Conservation (phyloP, 2,888 invertebrate species). For the Plutella xylostella region DNA sequence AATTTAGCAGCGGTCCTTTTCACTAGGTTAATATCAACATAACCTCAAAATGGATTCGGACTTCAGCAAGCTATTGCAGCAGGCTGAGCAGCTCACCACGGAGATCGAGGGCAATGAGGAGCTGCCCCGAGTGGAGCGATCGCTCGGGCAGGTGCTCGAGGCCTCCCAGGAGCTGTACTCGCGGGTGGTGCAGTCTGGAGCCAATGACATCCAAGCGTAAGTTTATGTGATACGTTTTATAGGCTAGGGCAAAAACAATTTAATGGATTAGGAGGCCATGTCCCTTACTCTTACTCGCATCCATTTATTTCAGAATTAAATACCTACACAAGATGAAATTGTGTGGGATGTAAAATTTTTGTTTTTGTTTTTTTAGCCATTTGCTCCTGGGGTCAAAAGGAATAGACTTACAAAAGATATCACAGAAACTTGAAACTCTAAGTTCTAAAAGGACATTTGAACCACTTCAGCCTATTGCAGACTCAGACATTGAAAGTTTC, state of each 20-base stretch:
- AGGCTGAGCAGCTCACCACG: slow-evolving; percentile 92
- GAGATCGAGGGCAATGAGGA: slow-evolving; percentile 90
- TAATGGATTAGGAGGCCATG: too few species aligned
- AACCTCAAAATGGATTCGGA: slow-evolving; percentile 69
- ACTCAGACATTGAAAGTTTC: slow-evolving; percentile 91
- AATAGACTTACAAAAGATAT: slow-evolving; percentile 92
- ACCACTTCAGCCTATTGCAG: slow-evolving; percentile 89
- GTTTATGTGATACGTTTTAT: slow-evolving; percentile 25
- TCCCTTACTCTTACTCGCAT: too few species aligned
- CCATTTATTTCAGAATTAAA: too few species aligned
- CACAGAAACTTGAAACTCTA: slow-evolving; percentile 89
- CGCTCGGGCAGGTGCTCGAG: slow-evolving; percentile 90
- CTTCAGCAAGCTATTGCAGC: slow-evolving; percentile 88
- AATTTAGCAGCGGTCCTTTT: too few species aligned
- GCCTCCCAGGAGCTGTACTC: slow-evolving; percentile 91
- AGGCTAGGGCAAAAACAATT: too few species aligned
- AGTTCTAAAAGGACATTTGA: slow-evolving; percentile 89
- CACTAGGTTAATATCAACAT: too few species aligned
- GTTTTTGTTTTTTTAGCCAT: slow-evolving; percentile 71
- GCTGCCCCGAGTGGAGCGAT: slow-evolving; percentile 87
- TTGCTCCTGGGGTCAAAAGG: slow-evolving; percentile 92
- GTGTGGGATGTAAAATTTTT: too few species aligned
- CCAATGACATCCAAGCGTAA: slow-evolving; percentile 94
- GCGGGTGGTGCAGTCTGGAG: slow-evolving; percentile 85
- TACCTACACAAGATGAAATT: too few species aligned